A percentile compares a stretch with the other conserved stretches of the same genome.
phyloP scores from a whole-genome alignment of 2,888 invertebrate species.

The Melanotus villosus region DNA sequence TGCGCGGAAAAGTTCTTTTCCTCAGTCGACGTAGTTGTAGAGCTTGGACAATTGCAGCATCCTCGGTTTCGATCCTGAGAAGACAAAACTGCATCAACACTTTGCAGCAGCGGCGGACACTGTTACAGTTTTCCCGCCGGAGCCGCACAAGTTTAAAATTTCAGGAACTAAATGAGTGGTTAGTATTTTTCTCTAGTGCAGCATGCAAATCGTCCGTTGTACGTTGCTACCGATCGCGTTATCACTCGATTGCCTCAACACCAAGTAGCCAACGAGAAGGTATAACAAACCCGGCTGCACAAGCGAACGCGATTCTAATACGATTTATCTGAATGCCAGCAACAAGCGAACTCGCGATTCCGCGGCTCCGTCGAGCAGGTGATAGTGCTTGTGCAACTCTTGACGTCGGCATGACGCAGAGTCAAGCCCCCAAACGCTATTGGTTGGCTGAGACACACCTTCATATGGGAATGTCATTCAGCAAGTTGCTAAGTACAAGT shows the following conservation, averaged over 20 bases:
- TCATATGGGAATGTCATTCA: conserved; percentile 45
- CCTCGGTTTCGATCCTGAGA: conserved; percentile 49
- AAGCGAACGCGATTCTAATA: background rate
- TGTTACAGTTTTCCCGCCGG: conserved; percentile 30
- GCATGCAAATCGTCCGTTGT: conserved; percentile 2
- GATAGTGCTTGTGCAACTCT: conserved; percentile 40
- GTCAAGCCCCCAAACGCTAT: conserved; percentile 50
- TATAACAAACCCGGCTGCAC: background rate
- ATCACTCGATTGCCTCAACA: background rate
- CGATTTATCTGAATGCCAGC: conserved; percentile 30
- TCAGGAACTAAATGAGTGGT: background rate
- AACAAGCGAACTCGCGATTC: conserved; percentile 33
- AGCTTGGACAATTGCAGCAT: conserved; percentile 39
- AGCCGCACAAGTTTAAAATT: conserved; percentile 1
- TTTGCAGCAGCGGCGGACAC: conserved; percentile 25
- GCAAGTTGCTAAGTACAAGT: conserved; percentile 24
- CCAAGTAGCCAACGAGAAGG: background rate
- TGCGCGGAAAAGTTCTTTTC: conserved; percentile 37
- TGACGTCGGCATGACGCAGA: conserved; percentile 47
- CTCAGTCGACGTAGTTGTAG: conserved; percentile 43
- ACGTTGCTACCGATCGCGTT: conserved; percentile 3
- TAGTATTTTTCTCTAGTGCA: background rate
- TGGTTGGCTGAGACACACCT: conserved; percentile 50
- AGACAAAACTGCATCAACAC: conserved; percentile 41
- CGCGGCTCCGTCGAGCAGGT: conserved; percentile 32